These are phyloP conservation scores for Eupithecia exiguata DNA, from an alignment of 2,888 invertebrate species.

Conservation along the genomic window DNA sequence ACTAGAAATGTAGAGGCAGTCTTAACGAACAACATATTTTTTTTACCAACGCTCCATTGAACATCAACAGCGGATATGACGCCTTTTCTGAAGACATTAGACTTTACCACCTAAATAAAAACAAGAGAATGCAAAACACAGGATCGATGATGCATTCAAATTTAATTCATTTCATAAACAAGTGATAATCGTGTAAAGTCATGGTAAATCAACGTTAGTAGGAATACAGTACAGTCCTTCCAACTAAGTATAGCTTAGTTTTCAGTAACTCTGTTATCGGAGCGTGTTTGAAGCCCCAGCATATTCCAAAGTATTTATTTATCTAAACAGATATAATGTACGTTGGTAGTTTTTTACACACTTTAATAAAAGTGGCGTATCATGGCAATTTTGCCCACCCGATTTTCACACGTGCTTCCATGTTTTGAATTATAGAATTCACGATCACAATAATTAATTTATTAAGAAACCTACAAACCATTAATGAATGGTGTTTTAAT, in stretches of 20 bases:
- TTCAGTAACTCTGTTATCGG: background rate
- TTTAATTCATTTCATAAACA: constrained; percentile 7
- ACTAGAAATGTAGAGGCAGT: background rate
- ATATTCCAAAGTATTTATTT: background rate
- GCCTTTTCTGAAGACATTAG: constrained; percentile 12
- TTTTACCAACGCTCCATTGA: background rate
- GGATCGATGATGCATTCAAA: constrained; percentile 18
- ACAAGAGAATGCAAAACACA: constrained; percentile 19
- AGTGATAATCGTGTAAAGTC: background rate
- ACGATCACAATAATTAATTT: too few species aligned
- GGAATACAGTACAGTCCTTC: too few species aligned
- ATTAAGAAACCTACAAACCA: constrained; percentile 8
- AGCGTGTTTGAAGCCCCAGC: background rate
- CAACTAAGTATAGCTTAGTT: background rate
- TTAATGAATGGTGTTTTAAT: background rate
- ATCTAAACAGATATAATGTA: background rate
- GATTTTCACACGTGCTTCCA: constrained; percentile 21
- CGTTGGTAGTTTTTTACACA: background rate
- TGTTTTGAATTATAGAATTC: constrained; percentile 2
- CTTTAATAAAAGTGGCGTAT: constrained; percentile 1
- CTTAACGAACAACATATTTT: background rate
- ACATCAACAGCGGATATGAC: constrained; percentile 27
- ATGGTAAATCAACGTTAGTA: background rate
- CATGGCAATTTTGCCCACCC: constrained; percentile 11
- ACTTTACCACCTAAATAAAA: constrained; percentile 16